These are phyloP conservation scores for Oncorhynchus mykiss DNA, from an alignment of 2,113 vertebrate species.

Conservation along the genomic window DNA sequence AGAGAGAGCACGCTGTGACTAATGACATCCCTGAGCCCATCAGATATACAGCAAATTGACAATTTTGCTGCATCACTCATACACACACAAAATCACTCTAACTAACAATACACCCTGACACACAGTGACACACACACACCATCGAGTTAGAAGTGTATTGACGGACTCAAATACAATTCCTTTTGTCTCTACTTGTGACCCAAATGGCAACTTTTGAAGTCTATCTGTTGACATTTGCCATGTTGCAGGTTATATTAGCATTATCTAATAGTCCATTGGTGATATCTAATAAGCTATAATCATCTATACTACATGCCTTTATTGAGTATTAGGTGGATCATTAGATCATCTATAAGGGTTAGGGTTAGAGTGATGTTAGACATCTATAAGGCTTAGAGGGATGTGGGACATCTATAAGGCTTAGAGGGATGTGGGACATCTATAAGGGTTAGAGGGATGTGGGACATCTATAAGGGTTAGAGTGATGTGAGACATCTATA, in stretches of 20 bases:
- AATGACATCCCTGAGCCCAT: conserved; percentile 76
- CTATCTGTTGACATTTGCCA: neutral
- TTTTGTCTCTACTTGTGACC: neutral
- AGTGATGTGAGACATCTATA: too few species aligned
- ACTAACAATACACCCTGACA: conserved; percentile 45
- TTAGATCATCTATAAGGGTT: conserved; percentile 8
- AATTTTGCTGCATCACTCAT: conserved; percentile 67
- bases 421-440: too few species aligned
- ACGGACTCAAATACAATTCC: conserved; percentile 24
- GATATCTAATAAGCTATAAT: conserved; percentile 17
- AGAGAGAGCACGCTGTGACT: conserved; percentile 74
- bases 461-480: conserved; percentile 13
- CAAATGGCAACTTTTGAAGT: neutral
- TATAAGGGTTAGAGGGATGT: conserved; percentile 27
- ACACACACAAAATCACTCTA: conserved; percentile 48
- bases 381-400: conserved; percentile 1
- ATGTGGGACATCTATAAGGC: too few species aligned
- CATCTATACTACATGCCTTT: conserved; percentile 43
- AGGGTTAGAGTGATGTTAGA: conserved; percentile 33
- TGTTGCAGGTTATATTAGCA: conserved; percentile 33
- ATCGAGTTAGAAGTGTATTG: conserved; percentile 24
- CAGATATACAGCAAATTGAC: conserved; percentile 73
- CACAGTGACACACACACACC: conserved; percentile 32
- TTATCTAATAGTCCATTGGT: conserved; percentile 37
- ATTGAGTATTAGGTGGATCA: conserved; percentile 45